Evolutionary conservation across 2,888 invertebrate species (phyloP).

Genomic region (Ornithoptera alexandrae): DNA sequence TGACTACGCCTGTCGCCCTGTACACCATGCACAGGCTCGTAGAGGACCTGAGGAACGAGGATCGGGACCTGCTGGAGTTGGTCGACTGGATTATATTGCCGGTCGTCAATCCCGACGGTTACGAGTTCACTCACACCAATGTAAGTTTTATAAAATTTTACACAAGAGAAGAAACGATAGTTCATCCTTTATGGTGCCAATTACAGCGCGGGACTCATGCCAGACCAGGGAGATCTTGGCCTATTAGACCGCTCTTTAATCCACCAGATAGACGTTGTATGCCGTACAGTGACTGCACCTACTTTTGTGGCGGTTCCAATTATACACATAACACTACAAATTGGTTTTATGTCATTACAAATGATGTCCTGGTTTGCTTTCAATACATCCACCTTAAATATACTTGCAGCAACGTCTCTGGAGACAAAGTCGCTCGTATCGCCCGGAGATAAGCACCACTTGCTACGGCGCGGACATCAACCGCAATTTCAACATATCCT

Average conservation of each 20-base stretch:
- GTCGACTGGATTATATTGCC: conserved; percentile 84
- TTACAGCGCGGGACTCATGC: too few relatives aligned
- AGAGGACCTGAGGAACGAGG: conserved; percentile 57
- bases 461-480: conserved; percentile 51
- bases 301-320: too few relatives aligned
- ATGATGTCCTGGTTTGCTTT: too few relatives aligned
- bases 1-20: conserved; percentile 78
- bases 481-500: conserved; percentile 49
- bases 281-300: too few relatives aligned
- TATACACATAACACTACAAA: too few relatives aligned
- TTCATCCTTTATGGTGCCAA: too few relatives aligned
- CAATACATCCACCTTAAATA: too few relatives aligned
- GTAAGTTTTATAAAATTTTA: conserved; percentile 40
- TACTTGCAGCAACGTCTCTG: conserved; percentile 44
- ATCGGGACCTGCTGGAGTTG: conserved; percentile 65
- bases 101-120: conserved; percentile 85
- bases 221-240: too few relatives aligned
- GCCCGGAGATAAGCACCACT: conserved; percentile 35
- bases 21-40: conserved; percentile 79
- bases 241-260: too few relatives aligned
- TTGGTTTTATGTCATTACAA: too few relatives aligned
- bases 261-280: too few relatives aligned
- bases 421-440: conserved; percentile 47
- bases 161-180: neutral
- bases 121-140: conserved; percentile 77